Evolutionary conservation across 1,140 invertebrate genomes (phyloP), one percentile per base, ranked within the genome.

Genomic region (Lordiphosa mommai): DNA sequence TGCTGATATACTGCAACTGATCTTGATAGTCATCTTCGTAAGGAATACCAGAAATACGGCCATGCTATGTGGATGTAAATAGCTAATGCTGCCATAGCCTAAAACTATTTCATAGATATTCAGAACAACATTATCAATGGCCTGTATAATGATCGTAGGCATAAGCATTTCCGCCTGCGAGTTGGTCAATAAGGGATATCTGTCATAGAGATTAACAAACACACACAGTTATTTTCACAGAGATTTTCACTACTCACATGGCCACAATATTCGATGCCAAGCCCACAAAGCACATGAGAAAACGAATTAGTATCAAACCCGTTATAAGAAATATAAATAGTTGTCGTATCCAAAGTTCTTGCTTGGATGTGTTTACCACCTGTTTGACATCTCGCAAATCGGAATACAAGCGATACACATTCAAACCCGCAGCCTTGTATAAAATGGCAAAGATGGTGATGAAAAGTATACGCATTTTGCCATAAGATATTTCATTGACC

Each of bases 101-200:
- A 86, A 4, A 9, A 76, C 9, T 4, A 82, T 49, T 33, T 87
- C 87, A 16, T 70, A 59, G 0, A 72, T 43, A 58, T 64, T 82
- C 0, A 88, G 44, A 1, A 72, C 37, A 4, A 88, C 50, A 66
- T 72, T 70, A 12, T 87, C 72, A 4, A 74, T 16, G n/a, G 51
- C 16, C 55, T 88, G 87, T 2, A 69, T 37, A 16, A 79, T 41
- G 13, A 88, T 86, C 8, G 72, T 68, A 16, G 87, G 87, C 47
- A 74, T 43, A 0, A 88, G 55, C 14, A 88, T 36, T 6, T 88
- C 79, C 0, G 69, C 44, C 37, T 67, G 63, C 0, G 77, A 61
- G 14, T 86, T 77, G 5, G 69, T 73, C 20, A 88, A 29, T 27
- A 88, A 71, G 0, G 87, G 87, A 52, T 72, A 87, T 5, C 87